Base-by-base conservation (phyloP, 2,888 invertebrate genomes). In the Crioceris asparagi region DNA sequence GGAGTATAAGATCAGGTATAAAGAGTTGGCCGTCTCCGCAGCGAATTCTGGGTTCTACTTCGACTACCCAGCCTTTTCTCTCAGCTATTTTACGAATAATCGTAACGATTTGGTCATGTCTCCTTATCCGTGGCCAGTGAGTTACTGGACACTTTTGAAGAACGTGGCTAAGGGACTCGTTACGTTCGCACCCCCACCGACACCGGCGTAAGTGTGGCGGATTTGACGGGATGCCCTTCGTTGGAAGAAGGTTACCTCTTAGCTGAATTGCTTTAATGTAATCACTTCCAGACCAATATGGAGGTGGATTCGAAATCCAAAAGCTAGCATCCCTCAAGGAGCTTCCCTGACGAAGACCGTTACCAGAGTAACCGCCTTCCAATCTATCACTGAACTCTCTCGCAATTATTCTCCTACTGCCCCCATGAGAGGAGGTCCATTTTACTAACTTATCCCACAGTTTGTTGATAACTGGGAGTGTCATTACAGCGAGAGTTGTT, bases 121-220 rank as follows among this genome's bases (percentile, higher is more conserved):
- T 29, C 10, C 29, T 18, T 8, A 44, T 41, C 25, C 52, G 34
- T 21, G 26, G 29, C 32, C 35, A 40, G 32, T 54, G 51, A 1
- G 44, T 26, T 1, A 40, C 32, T 2, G 47, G 44, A 34, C 53
- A 54, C 7, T 32, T 35, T 30, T 55, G 52, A 0, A 53, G 43
- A 0, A 55, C 49, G 37, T 54, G 54, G 5, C 16, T 40, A 1
- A 53, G 38, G 2, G 45, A 35, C 31, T 55, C 53, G 2, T 16
- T 29, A 2, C 48, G 26, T 1, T 19, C 16, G 25, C 55, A 55
- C 1, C 54, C 52, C 1, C 38, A 46, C 21, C 52, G 17, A 32
- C 52, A 56, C 5, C n/a, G 25, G n/a, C 47, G 14, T 21, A 36
- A 40, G 2, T 41, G 33, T 3, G 45, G 41, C 4, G 53, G 56